A percentile compares a stretch with the other conserved stretches of the same genome.
These are phyloP conservation scores for Propithecus deckenii DNA, from an alignment of 2,797 vertebrate species.

Conservation along the genomic window DNA sequence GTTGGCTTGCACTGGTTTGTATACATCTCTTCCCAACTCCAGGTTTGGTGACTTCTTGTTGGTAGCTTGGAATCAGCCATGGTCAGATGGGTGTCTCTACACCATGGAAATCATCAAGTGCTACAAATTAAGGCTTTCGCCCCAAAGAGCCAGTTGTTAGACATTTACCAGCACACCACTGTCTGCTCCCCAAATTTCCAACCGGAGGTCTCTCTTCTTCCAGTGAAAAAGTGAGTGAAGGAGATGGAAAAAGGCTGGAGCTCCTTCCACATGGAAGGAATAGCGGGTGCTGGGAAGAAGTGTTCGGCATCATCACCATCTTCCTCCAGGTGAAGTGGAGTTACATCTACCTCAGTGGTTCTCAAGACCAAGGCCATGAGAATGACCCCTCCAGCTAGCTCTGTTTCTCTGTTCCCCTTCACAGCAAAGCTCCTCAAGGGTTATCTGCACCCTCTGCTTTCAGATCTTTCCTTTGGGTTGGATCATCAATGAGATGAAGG, in stretches of 20 bases:
- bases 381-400: background rate
- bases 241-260: background rate
- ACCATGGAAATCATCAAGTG: background rate
- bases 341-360: background rate
- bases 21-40: background rate
- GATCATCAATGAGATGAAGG: background rate
- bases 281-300: background rate
- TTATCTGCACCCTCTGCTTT: background rate
- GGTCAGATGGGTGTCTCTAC: background rate
- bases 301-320: background rate
- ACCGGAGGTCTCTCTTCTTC: background rate
- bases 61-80: background rate
- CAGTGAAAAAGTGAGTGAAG: background rate
- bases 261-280: background rate
- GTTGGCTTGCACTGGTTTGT: accelerated
- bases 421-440: background rate
- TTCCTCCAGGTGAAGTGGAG: background rate
- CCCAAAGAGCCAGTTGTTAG: background rate
- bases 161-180: background rate
- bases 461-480: background rate
- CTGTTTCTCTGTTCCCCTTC: background rate
- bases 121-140: background rate
- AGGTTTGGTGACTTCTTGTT: background rate
- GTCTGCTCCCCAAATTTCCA: background rate
- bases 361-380: background rate